These are phyloP conservation scores for Trinorchestia longiramus DNA, from an alignment of 1,140 invertebrate species.

Conservation along the genomic window DNA sequence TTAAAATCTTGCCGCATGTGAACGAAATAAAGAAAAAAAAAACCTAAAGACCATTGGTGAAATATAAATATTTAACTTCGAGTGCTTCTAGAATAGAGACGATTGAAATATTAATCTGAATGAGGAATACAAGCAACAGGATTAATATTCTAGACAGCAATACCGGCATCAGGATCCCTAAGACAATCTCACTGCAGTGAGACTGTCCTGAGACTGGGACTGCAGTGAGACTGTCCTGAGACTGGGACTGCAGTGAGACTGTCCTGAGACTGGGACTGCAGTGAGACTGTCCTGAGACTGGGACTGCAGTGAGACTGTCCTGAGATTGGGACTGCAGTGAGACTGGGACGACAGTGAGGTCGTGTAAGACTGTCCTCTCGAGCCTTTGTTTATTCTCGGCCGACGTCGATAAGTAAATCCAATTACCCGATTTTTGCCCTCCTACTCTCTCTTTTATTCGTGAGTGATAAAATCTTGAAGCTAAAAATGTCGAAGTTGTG, in stretches of 20 bases:
- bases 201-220: no score
- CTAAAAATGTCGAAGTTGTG: background rate
- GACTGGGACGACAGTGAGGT: background rate
- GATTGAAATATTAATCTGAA: background rate
- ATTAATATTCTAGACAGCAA: background rate
- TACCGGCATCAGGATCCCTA: background rate
- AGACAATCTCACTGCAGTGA: background rate
- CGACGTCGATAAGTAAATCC: background rate
- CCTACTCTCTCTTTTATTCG: background rate
- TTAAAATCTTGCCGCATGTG: no score
- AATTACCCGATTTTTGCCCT: background rate
- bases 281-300: no score
- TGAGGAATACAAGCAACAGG: background rate
- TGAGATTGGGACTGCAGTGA: no score
- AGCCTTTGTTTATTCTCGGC: background rate
- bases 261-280: no score
- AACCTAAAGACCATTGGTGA: no score
- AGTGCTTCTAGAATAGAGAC: background rate
- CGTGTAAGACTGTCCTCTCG: background rate
- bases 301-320: no score
- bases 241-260: no score
- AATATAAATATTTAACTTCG: no score
- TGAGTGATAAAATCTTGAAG: background rate
- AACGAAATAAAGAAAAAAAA: no score
- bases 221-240: no score